Conservation (phyloP, 2,797 vertebrate genomes). For the Setipinna tenuifilis region DNA sequence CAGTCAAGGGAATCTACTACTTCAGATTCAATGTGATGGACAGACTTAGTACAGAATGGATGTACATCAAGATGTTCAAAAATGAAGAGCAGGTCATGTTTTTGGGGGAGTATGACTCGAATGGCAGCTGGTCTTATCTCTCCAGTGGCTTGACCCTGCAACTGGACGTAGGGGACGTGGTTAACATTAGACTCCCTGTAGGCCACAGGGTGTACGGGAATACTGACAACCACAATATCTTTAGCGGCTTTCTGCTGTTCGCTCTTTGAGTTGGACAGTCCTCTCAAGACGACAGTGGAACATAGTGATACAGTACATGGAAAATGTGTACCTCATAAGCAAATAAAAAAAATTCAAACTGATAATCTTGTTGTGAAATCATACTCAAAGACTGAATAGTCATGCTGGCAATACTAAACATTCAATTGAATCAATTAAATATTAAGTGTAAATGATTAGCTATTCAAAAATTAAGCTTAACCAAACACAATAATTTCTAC, state of each 20-base stretch:
- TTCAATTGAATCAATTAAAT: too few relatives aligned
- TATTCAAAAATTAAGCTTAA: too few relatives aligned
- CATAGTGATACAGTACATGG: too few relatives aligned
- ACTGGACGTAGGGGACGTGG: not conserved
- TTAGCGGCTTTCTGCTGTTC: not conserved
- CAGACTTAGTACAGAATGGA: not conserved
- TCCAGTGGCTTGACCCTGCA: not conserved
- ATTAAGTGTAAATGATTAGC: too few relatives aligned
- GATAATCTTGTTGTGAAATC: too few relatives aligned
- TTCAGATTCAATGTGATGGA: not conserved
- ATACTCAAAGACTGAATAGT: too few relatives aligned
- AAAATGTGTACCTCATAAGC: too few relatives aligned
- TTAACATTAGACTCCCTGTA: not conserved
- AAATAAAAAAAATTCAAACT: too few relatives aligned
- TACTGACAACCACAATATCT: not conserved
- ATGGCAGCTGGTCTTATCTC: not conserved
- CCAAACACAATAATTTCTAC: too few relatives aligned
- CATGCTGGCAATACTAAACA: too few relatives aligned
- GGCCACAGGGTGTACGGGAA: not conserved
- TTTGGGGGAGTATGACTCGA: not conserved
- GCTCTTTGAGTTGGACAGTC: not conserved
- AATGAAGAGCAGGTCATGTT: not conserved
- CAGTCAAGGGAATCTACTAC: conserved; percentile 2
- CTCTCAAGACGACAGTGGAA: not conserved
- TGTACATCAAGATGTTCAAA: not conserved